Evolutionary conservation across 2,113 vertebrate species (phyloP).

Genomic region (Crypturellus undulatus): DNA sequence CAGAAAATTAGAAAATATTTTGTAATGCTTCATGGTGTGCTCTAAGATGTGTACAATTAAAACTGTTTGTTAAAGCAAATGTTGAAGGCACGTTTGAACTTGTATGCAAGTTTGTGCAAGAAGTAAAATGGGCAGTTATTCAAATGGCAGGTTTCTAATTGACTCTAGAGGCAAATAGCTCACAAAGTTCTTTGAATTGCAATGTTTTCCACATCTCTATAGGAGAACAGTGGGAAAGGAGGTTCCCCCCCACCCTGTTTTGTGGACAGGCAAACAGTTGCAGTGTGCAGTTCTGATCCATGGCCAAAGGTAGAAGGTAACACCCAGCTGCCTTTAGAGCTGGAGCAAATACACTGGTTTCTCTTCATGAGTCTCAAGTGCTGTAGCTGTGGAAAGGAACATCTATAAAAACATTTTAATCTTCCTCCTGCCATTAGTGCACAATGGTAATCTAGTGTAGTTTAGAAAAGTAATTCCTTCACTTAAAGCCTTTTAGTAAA

Average conservation of each 20-base stretch:
- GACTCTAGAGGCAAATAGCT: not conserved
- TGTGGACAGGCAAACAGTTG: not conserved
- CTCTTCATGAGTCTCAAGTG: not conserved
- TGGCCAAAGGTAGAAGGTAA: not conserved
- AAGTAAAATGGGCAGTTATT: not conserved
- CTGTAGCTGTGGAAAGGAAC: not conserved
- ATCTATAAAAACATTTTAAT: not conserved
- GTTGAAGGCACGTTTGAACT: constrained; percentile 23
- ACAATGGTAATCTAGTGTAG: not conserved
- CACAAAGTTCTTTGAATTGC: not conserved
- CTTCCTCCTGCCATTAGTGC: not conserved
- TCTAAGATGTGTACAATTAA: not conserved
- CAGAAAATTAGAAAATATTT: not conserved
- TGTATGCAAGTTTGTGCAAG: not conserved
- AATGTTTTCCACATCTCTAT: not conserved
- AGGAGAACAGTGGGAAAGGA: not conserved
- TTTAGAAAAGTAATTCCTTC: not conserved
- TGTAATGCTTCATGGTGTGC: not conserved
- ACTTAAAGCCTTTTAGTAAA: not conserved
- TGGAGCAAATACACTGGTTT: not conserved
- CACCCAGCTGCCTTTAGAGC: not conserved
- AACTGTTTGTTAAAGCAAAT: not conserved
- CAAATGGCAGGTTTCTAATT: not conserved
- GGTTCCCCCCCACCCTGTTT: not conserved
- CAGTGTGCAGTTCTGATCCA: not conserved